Evolutionary conservation across 2,888 invertebrate species (phyloP).

Genomic region (Lagria hirta): DNA sequence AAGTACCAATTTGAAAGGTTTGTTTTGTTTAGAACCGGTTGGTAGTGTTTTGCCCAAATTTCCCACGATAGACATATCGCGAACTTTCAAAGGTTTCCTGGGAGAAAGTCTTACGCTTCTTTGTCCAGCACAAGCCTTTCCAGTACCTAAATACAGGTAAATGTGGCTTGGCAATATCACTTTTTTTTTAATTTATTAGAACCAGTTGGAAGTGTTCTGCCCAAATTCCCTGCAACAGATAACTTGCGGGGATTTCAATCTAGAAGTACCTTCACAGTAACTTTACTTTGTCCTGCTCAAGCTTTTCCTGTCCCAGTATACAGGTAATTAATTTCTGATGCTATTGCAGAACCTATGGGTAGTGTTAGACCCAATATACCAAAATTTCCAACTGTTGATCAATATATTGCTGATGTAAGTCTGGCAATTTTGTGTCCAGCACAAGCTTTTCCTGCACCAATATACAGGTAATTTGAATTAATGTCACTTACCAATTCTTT

Average conservation of each 20-base stretch:
- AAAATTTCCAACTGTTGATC: slow-evolving; percentile 50
- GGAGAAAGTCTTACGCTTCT: slow-evolving; percentile 53
- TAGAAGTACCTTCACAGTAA: slow-evolving; percentile 47
- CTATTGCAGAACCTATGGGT: slow-evolving; percentile 57
- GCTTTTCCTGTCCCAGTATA: slow-evolving; percentile 66
- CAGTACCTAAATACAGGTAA: slow-evolving; percentile 59
- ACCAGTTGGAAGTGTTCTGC: slow-evolving; percentile 56
- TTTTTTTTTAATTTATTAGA: slow-evolving; percentile 42
- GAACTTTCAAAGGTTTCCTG: slow-evolving; percentile 61
- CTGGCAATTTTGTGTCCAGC: slow-evolving; percentile 63
- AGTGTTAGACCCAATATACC: slow-evolving; percentile 52
- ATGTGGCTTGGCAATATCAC: slow-evolving; percentile 7
- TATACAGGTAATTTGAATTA: slow-evolving; percentile 43
- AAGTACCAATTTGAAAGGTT: slow-evolving; percentile 1
- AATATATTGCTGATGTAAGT: slow-evolving; percentile 35
- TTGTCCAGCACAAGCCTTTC: slow-evolving; percentile 66
- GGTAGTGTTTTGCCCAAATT: slow-evolving; percentile 65
- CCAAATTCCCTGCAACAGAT: slow-evolving; percentile 53
- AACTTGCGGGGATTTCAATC: slow-evolving; percentile 44
- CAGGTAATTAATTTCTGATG: slow-evolving; percentile 43
- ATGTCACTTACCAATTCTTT: too few species aligned
- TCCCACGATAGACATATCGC: slow-evolving; percentile 55
- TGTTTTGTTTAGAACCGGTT: slow-evolving; percentile 56
- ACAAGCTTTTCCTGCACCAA: slow-evolving; percentile 69
- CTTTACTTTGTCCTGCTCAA: slow-evolving; percentile 66